Evolutionary conservation across 2,888 invertebrate genomes (phyloP).

Genomic region (Diarsia dahlii): DNA sequence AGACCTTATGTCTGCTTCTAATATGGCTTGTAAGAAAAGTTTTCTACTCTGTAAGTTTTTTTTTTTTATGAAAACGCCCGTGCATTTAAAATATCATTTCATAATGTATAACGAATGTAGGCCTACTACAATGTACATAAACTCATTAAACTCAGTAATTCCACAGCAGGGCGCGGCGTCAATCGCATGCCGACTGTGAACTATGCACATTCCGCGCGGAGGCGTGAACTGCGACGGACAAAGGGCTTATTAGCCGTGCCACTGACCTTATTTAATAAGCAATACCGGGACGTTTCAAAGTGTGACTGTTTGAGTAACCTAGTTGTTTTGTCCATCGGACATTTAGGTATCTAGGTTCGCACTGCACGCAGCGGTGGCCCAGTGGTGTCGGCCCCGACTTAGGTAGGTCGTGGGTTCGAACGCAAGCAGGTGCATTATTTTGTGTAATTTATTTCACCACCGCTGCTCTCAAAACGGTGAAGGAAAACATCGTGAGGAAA

Average conservation of each 20-base stretch:
- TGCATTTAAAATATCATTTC: neutral
- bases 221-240: constrained; percentile 30
- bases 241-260: constrained; percentile 32
- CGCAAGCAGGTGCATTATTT: too few species aligned
- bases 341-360: neutral
- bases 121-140: neutral
- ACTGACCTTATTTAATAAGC: constrained; percentile 17
- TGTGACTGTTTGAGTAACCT: neutral
- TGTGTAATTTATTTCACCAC: too few species aligned
- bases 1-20: neutral
- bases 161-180: neutral
- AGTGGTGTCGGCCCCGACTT: too few species aligned
- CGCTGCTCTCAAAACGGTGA: too few species aligned
- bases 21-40: neutral
- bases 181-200: constrained; percentile 27
- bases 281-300: neutral
- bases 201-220: constrained; percentile 27
- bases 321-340: neutral
- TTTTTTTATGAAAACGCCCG: too few species aligned
- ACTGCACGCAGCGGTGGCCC: neutral
- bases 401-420: too few species aligned
- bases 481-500: too few species aligned
- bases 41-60: neutral
- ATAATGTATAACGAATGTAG: neutral
- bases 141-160: constrained; percentile 10